Conservation (phyloP, 1,140 invertebrate genomes). For the Leguminivora glycinivorella region DNA sequence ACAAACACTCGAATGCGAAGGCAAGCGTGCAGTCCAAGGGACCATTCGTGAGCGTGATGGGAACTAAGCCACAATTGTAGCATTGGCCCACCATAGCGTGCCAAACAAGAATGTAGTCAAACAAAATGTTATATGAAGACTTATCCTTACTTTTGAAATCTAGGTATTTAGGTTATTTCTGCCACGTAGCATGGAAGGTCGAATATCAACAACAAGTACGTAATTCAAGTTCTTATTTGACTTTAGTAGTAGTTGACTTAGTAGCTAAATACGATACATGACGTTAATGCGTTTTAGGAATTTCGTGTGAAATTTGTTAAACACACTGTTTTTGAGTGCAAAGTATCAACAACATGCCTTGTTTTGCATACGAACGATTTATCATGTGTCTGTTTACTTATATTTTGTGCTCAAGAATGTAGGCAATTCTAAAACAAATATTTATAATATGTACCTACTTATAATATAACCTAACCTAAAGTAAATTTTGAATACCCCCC, state of each 20-base stretch:
- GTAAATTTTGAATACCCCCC: too few species aligned
- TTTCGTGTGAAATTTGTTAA: constrained; percentile 7
- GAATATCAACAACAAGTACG: neutral
- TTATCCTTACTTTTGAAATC: too few species aligned
- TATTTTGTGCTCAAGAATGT: neutral
- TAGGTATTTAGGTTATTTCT: constrained; percentile 5
- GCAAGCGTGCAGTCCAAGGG: too few species aligned
- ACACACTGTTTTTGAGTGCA: constrained; percentile 5
- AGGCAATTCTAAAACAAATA: neutral
- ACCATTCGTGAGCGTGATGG: too few species aligned
- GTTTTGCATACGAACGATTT: neutral
- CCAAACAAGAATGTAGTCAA: too few species aligned
- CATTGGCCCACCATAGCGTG: too few species aligned
- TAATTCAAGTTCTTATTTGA: neutral
- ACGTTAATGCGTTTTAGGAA: constrained; percentile 2
- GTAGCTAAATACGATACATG: constrained; percentile 2
- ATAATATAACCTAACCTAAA: too few species aligned
- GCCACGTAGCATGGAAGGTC: constrained; percentile 1
- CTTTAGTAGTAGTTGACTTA: neutral
- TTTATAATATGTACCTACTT: too few species aligned
- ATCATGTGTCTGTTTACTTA: constrained; percentile 11
- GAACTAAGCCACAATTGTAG: too few species aligned
- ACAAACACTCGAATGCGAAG: too few species aligned
- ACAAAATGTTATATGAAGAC: too few species aligned
- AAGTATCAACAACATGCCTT: constrained; percentile 15